Percentiles rank a stretch among this genome's conserved stretches.
Evolutionary conservation across 37 sponge, comb jelly and placozoan species (phyloP).

Genomic region (Agelas oroides): DNA sequence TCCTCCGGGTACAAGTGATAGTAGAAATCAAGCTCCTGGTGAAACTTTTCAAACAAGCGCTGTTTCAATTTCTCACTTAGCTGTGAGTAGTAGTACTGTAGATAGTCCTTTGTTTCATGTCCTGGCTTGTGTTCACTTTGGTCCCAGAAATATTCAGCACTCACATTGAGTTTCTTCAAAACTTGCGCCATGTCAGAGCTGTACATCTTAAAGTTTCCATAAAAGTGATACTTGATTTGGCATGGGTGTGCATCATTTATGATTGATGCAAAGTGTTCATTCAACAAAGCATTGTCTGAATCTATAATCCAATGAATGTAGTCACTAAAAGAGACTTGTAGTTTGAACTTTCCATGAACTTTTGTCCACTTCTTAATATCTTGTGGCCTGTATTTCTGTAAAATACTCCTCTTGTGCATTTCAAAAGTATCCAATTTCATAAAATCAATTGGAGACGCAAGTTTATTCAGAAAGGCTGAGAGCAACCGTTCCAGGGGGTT

Average conservation of each 20-base stretch:
- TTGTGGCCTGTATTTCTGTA: not conserved
- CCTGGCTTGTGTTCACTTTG: not conserved
- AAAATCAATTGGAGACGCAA: conserved; percentile 9
- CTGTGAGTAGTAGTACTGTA: conserved; percentile 19
- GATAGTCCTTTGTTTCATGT: not conserved
- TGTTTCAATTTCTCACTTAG: conserved; percentile 16
- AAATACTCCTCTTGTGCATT: not conserved
- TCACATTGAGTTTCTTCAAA: not conserved
- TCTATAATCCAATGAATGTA: conserved; percentile 49
- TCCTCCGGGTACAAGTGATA: conserved; percentile 48
- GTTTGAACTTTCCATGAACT: not conserved
- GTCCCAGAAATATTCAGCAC: not conserved
- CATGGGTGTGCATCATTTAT: conserved; percentile 26
- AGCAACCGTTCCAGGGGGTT: conserved; percentile 63
- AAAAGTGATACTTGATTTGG: conserved; percentile 38
- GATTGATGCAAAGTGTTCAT: conserved; percentile 57
- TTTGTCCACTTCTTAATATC: not conserved
- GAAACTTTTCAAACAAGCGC: conserved; percentile 13
- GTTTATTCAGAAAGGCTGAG: conserved; percentile 44
- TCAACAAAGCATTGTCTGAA: conserved; percentile 13
- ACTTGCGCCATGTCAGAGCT: conserved; percentile 10
- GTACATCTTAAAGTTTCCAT: conserved; percentile 47
- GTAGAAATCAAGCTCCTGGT: conserved; percentile 46
- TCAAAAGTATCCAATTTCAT: not conserved
- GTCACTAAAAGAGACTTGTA: conserved; percentile 21